Evolutionary conservation across 2,113 vertebrate species (phyloP), one percentile per base, ranked within the genome.

Genomic region (Benitochromis conjunctus): DNA sequence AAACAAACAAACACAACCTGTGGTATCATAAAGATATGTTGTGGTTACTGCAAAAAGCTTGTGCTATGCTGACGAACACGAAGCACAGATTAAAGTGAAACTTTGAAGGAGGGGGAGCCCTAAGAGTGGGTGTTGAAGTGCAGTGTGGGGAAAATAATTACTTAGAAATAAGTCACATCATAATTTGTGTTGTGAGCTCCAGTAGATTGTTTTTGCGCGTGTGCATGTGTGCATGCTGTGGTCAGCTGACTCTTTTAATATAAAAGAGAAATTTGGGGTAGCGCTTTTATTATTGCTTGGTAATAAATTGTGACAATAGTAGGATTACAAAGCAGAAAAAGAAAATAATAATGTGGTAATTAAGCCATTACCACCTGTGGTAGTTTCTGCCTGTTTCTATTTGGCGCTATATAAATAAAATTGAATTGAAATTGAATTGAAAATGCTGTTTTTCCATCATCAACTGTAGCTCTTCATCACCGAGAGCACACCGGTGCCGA

Each of bases 271-370:
- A 10, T 55, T 55, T 21, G n/a, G n/a, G 2, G 9, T n/a, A 9
- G 53, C 9, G 21, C n/a, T 21, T 54, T 11, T 54, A 21, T n/a
- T n/a, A 21, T n/a, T n/a, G n/a, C n/a, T n/a, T n/a, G n/a, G n/a
- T n/a, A n/a, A 2, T 54, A 54, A 54, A 54, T 54, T 9, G 53
- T 21, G 53, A 11, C 21, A 55, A 16, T 55, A 55, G 1, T 1
- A 21, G 53, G 1, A 55, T 55, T 21, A 55, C 18, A 21, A 55
- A n/a, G n/a, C 53, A 21, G 53, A 54, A 56, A 24, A 56, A 56
- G 2, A 56, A 24, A 56, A 24, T 56, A 0, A 56, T 13, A 56
- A 56, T 24, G 0, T 24, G 11, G 0, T 56, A 1, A 56, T 36
- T 36, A 56, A 56, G 21, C 21, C 24, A 56, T 56, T 56, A 56